Percentiles rank a stretch among this genome's conserved stretches.
phyloP scores from a whole-genome alignment of 2,113 vertebrate genomes.

The Noctilio leporinus region DNA sequence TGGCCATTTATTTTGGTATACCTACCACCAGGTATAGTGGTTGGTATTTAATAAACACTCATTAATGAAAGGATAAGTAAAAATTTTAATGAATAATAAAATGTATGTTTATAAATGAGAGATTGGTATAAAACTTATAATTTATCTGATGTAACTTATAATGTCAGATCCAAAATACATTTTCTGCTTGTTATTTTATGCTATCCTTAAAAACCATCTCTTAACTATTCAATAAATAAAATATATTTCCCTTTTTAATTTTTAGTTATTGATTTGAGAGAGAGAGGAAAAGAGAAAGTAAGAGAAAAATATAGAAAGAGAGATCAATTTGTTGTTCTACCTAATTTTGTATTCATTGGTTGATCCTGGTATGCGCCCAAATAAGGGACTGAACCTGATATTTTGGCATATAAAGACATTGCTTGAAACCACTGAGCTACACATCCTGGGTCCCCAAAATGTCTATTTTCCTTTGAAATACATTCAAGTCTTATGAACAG shows the following conservation, averaged over 20 bases:
- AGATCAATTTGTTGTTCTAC: too few relatives aligned
- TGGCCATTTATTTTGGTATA: neutral
- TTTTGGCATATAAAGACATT: too few relatives aligned
- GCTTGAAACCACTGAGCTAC: too few relatives aligned
- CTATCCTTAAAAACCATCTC: neutral
- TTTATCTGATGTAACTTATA: neutral
- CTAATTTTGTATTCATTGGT: too few relatives aligned
- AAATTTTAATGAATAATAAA: neutral
- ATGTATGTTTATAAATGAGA: neutral
- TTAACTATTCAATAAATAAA: neutral
- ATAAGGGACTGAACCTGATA: too few relatives aligned
- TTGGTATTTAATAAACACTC: neutral
- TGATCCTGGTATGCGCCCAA: too few relatives aligned
- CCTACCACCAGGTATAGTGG: neutral
- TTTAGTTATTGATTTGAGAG: too few relatives aligned
- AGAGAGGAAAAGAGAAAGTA: too few relatives aligned
- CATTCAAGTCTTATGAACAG: neutral
- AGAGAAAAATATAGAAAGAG: too few relatives aligned
- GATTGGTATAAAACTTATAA: neutral
- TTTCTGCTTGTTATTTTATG: constrained; percentile 1
- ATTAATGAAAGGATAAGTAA: neutral
- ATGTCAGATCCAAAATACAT: neutral
- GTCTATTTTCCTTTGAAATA: neutral
- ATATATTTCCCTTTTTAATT: too few relatives aligned
- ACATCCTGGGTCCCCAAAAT: neutral